A percentile compares a stretch with the other conserved stretches of the same genome.
Evolutionary conservation across 2,113 vertebrate genomes (phyloP).

Genomic region (Turnix velox): DNA sequence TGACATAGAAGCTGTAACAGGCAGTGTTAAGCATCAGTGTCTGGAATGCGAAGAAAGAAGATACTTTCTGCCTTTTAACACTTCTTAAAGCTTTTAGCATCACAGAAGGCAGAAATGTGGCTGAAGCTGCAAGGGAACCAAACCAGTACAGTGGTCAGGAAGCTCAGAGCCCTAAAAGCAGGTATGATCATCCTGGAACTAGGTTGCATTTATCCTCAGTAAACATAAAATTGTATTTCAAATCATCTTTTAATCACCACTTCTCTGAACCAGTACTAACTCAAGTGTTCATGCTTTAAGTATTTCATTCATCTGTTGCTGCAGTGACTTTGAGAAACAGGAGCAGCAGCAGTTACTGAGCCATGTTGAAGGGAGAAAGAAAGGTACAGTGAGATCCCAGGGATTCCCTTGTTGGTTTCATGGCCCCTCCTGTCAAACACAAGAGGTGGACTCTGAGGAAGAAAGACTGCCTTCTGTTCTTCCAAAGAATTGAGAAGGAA

Average conservation of each 20-base stretch:
- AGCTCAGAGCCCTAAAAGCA: not conserved
- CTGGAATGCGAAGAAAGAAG: not conserved
- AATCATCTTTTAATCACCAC: not conserved
- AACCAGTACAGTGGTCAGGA: not conserved
- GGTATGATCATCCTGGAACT: not conserved
- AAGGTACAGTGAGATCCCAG: fast-evolving
- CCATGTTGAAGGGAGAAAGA: fast-evolving
- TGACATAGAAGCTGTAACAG: not conserved
- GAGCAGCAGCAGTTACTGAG: not conserved
- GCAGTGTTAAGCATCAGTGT: not conserved
- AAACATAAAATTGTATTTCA: not conserved
- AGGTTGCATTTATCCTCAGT: not conserved
- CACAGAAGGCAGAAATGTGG: not conserved
- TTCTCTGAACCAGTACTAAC: not conserved
- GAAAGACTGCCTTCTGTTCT: not conserved
- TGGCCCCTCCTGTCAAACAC: not conserved
- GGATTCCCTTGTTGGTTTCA: not conserved
- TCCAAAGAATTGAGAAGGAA: not conserved
- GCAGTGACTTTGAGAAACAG: not conserved
- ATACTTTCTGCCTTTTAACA: not conserved
- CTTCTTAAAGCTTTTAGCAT: not conserved
- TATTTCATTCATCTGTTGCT: not conserved
- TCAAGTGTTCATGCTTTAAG: not conserved
- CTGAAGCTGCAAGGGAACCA: not conserved
- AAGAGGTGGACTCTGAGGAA: not conserved